phyloP scores from a whole-genome alignment of 2,113 vertebrate genomes.

The Gambusia holbrooki region DNA sequence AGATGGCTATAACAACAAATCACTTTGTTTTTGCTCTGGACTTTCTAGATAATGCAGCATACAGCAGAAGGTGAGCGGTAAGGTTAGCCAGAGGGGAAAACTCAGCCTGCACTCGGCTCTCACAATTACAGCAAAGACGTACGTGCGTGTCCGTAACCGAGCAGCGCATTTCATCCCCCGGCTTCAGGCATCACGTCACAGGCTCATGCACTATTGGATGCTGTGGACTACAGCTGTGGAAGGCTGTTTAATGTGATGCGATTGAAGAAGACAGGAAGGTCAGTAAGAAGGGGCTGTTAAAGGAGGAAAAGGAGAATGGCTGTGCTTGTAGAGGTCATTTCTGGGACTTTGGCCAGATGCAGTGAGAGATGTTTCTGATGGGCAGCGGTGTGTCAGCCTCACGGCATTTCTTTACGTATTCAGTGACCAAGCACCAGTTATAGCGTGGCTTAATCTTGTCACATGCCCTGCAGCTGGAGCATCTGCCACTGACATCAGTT shows the following conservation, averaged over 20 bases:
- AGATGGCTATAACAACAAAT: conserved; percentile 20
- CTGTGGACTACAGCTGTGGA: conserved; percentile 13
- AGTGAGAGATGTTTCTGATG: conserved; percentile 24
- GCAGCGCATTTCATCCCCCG: conserved; percentile 6
- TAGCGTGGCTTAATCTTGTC: conserved; percentile 30
- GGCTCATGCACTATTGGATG: conserved; percentile 32
- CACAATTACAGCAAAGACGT: conserved; percentile 27
- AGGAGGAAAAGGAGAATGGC: conserved; percentile 12
- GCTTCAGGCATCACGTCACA: conserved; percentile 25
- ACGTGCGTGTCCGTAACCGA: conserved; percentile 5
- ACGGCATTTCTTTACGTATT: neutral
- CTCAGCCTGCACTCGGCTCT: conserved; percentile 11
- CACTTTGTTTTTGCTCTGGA: conserved; percentile 4
- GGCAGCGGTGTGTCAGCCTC: conserved; percentile 9
- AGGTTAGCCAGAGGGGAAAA: conserved; percentile 26
- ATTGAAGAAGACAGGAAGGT: conserved; percentile 53
- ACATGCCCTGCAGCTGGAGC: conserved; percentile 3
- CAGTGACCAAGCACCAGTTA: conserved; percentile 8
- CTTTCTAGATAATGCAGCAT: conserved; percentile 18
- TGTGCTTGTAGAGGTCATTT: conserved; percentile 43
- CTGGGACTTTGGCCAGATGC: conserved; percentile 16
- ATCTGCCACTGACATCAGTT: conserved; percentile 25
- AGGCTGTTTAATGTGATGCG: conserved; percentile 41
- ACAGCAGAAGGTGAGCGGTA: conserved; percentile 24
- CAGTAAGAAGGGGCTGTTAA: conserved; percentile 33